Evolutionary conservation across 1,140 invertebrate genomes (phyloP).

Genomic region (Harlomillsia oculata): DNA sequence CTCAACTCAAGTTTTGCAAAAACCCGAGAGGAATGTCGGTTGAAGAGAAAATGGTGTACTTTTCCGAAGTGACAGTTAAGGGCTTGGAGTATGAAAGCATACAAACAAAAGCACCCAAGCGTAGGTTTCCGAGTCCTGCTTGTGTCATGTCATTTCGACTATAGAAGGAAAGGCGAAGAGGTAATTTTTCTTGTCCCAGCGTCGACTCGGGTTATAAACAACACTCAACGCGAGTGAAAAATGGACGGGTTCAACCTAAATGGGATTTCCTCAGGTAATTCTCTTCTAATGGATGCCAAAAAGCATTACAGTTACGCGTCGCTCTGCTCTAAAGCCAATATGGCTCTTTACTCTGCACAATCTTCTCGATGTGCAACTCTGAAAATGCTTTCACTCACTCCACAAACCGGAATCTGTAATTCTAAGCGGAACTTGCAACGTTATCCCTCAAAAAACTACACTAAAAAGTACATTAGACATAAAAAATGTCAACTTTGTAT

Average conservation of each 20-base stretch:
- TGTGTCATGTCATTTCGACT: background rate
- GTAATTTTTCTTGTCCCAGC: too few relatives aligned
- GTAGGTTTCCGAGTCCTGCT: too few relatives aligned
- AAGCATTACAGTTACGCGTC: slow-evolving; percentile 31
- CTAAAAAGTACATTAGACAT: background rate
- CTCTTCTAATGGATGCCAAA: slow-evolving; percentile 29
- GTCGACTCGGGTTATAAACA: too few relatives aligned
- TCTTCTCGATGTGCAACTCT: background rate
- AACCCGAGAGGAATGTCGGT: too few relatives aligned
- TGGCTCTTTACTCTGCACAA: background rate
- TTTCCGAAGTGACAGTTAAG: too few relatives aligned
- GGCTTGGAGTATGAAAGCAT: too few relatives aligned
- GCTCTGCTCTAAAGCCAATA: slow-evolving; percentile 2
- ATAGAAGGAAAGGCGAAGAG: background rate
- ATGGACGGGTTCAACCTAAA: slow-evolving; percentile 21
- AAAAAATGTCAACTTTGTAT: background rate
- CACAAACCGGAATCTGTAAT: background rate
- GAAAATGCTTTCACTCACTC: background rate
- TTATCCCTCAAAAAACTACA: background rate
- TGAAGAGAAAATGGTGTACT: too few relatives aligned
- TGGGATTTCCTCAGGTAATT: slow-evolving; percentile 33
- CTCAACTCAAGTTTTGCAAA: too few relatives aligned
- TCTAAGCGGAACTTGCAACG: background rate
- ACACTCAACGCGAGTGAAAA: slow-evolving; percentile 13
- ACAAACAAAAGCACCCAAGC: too few relatives aligned